Conservation (phyloP, 2,888 invertebrate genomes). For the Macaria notata region DNA sequence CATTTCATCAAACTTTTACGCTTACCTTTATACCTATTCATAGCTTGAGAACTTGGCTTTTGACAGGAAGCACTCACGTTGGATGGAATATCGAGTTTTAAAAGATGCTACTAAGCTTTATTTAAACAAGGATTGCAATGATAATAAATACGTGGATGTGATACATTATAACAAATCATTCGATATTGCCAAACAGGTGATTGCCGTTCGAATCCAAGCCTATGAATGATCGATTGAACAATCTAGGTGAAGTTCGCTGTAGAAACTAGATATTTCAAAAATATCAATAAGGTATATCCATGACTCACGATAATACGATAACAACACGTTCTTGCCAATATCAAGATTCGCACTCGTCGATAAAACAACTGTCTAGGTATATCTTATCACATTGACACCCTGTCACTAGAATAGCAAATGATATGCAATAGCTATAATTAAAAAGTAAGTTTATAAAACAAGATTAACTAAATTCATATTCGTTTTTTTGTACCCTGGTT, state of each 20-base stretch:
- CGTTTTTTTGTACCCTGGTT: too few relatives aligned
- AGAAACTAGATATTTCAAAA: slow-evolving; percentile 19
- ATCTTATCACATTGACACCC: background rate
- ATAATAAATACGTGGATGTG: too few relatives aligned
- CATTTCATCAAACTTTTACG: slow-evolving; percentile 39
- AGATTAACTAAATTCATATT: too few relatives aligned
- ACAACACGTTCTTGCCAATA: too few relatives aligned
- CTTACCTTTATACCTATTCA: slow-evolving; percentile 41
- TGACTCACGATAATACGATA: background rate
- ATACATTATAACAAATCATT: too few relatives aligned
- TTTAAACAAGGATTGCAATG: too few relatives aligned
- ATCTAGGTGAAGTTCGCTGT: slow-evolving; percentile 21
- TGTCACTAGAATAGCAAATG: background rate
- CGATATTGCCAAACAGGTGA: too few relatives aligned
- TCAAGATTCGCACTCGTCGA: slow-evolving; percentile 1
- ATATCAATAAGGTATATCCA: slow-evolving; percentile 23
- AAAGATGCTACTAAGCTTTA: too few relatives aligned
- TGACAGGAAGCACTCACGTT: too few relatives aligned
- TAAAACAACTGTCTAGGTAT: background rate
- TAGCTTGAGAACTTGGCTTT: slow-evolving; percentile 27
- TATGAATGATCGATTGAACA: slow-evolving; percentile 8
- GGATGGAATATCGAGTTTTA: too few relatives aligned
- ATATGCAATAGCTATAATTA: slow-evolving; percentile 9
- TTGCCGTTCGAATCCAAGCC: too few relatives aligned
- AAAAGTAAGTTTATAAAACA: too few relatives aligned